Evolutionary conservation across 2,888 invertebrate species (phyloP).

Genomic region (Steinernema scapterisci): DNA sequence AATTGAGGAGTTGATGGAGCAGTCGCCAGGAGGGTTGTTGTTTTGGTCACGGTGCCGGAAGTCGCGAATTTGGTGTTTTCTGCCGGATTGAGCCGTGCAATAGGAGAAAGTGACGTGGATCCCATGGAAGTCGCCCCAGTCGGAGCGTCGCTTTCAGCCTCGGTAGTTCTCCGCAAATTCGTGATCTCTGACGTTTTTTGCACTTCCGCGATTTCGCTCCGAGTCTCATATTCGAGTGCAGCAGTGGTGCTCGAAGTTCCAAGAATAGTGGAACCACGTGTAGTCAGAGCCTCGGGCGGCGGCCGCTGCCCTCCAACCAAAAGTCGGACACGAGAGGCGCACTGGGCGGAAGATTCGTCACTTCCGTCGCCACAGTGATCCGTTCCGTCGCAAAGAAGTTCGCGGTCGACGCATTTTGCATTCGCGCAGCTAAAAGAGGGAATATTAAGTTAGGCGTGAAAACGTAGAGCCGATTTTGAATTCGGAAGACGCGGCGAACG

Average conservation of each 20-base stretch:
- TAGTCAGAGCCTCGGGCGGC: not conserved
- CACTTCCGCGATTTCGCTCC: not conserved
- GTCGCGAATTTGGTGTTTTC: too few species aligned
- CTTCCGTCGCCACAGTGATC: slow-evolving; percentile 75
- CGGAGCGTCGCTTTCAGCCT: too few species aligned
- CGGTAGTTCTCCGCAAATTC: not conserved
- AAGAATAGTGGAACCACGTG: not conserved
- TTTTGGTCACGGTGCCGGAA: too few species aligned
- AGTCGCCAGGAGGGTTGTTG: too few species aligned
- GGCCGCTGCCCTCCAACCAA: not conserved
- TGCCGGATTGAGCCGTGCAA: too few species aligned
- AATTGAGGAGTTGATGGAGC: too few species aligned
- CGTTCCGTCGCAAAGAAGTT: slow-evolving; percentile 75
- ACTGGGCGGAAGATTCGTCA: slow-evolving; percentile 37
- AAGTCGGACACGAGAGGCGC: not conserved
- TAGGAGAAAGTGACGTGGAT: too few species aligned
- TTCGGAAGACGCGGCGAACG: not conserved
- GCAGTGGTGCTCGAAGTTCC: not conserved
- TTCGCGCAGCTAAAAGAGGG: slow-evolving; percentile 11
- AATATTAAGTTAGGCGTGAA: not conserved
- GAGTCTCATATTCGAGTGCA: not conserved
- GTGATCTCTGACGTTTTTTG: not conserved
- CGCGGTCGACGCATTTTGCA: slow-evolving; percentile 14
- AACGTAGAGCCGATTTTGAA: not conserved
- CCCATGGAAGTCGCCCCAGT: too few species aligned